These are phyloP conservation scores for Eutrigla gurnardus DNA, from an alignment of 2,797 vertebrate species.

Conservation along the genomic window DNA sequence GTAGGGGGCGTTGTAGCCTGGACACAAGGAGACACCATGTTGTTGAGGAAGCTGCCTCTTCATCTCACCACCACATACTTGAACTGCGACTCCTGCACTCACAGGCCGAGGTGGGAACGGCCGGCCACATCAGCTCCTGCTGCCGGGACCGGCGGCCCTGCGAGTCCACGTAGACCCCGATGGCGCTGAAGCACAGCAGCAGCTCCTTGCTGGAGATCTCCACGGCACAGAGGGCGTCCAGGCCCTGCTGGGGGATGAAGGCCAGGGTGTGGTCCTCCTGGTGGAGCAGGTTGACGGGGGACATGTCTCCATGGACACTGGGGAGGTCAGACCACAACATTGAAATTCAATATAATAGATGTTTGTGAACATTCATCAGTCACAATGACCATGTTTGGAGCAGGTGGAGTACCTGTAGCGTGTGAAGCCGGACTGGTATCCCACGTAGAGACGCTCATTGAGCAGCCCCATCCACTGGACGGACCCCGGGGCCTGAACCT, in stretches of 20 bases:
- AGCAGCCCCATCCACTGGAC: slow-evolving; percentile 98
- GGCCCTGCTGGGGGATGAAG: slow-evolving; percentile 91
- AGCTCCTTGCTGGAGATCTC: slow-evolving; percentile 98
- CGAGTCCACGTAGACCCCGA: slow-evolving; percentile 96
- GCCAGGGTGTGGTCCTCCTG: slow-evolving; percentile 94
- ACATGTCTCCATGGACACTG: slow-evolving; percentile 89
- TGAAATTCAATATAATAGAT: too few species aligned
- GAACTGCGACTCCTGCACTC: slow-evolving; percentile 72
- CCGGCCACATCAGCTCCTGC: slow-evolving; percentile 98
- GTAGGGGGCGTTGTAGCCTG: slow-evolving; percentile 98
- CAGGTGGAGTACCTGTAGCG: slow-evolving; percentile 82
- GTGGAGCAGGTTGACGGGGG: slow-evolving; percentile 90
- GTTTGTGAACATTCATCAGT: not conserved
- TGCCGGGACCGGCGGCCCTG: slow-evolving; percentile 98
- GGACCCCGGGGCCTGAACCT: slow-evolving; percentile 89
- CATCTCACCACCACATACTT: too few species aligned
- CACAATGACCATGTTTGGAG: not conserved
- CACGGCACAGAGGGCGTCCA: slow-evolving; percentile 94
- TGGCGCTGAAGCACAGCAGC: slow-evolving; percentile 97
- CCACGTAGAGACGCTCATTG: slow-evolving; percentile 93
- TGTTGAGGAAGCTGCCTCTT: not conserved
- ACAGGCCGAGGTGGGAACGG: slow-evolving; percentile 94
- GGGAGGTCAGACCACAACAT: not conserved
- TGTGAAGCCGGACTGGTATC: slow-evolving; percentile 94
- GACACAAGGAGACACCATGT: not conserved